Conservation (phyloP, 2,888 invertebrate genomes). For the Euzetes globulus region DNA sequence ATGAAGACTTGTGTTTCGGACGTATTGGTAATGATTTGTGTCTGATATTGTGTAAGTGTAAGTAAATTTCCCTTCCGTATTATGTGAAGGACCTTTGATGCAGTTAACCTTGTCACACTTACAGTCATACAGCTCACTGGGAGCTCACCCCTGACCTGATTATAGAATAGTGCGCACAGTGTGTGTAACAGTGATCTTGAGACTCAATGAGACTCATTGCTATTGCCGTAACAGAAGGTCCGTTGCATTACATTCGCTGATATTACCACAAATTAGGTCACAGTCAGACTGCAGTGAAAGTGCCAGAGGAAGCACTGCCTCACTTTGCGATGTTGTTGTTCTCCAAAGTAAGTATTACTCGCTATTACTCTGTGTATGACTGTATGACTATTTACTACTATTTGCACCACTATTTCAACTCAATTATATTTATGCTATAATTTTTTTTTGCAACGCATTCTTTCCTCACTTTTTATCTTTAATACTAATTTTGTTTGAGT, state of each 20-base stretch:
- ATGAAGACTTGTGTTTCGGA: background rate
- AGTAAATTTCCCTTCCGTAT: constrained; percentile 34
- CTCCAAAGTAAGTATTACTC: constrained; percentile 26
- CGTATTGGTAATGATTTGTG: background rate
- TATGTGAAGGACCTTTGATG: constrained; percentile 35
- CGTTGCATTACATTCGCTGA: constrained; percentile 1
- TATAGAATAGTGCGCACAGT: constrained; percentile 5
- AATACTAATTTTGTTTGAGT: background rate
- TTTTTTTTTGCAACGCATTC: constrained; percentile 16
- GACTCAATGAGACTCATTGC: constrained; percentile 31
- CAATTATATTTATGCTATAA: background rate
- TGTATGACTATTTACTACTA: background rate
- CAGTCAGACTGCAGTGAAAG: constrained; percentile 29
- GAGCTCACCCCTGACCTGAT: constrained; percentile 36
- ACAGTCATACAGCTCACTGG: background rate
- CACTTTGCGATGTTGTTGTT: constrained; percentile 25
- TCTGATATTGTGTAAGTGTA: constrained; percentile 10
- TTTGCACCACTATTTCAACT: constrained; percentile 13
- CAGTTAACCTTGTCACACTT: constrained; percentile 35
- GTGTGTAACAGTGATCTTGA: constrained; percentile 29
- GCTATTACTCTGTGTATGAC: constrained; percentile 29
- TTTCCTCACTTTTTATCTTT: background rate
- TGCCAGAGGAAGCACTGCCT: constrained; percentile 29
- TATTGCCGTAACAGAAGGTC: constrained; percentile 28
- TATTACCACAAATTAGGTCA: constrained; percentile 31